phyloP scores from a whole-genome alignment of 2,888 invertebrate species.

The Mycalesis mineus region DNA sequence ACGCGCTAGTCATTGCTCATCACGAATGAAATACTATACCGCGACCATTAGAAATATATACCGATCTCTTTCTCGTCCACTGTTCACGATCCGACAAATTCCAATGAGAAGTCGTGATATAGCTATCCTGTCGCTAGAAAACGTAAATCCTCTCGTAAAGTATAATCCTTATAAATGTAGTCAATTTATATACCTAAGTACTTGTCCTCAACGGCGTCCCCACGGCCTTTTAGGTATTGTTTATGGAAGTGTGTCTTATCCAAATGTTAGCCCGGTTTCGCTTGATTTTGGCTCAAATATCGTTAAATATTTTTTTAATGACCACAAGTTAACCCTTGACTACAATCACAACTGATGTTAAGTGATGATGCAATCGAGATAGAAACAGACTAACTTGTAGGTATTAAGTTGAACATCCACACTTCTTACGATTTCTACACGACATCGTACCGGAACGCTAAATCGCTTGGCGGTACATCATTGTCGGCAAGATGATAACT shows the following conservation, averaged over 20 bases:
- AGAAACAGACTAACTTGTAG: too few species aligned
- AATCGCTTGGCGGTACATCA: too few species aligned
- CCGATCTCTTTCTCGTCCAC: background rate
- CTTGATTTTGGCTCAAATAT: background rate
- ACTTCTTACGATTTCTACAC: too few species aligned
- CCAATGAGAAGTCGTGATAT: conserved; percentile 2
- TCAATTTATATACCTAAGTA: too few species aligned
- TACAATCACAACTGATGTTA: too few species aligned
- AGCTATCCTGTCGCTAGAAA: conserved; percentile 1
- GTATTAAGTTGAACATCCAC: too few species aligned
- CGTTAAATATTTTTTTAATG: background rate
- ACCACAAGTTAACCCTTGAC: background rate
- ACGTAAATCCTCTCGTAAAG: background rate
- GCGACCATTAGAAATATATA: conserved; percentile 7
- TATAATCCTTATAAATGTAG: background rate
- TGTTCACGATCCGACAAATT: background rate
- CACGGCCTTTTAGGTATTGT: background rate
- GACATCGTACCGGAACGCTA: too few species aligned
- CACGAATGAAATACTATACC: background rate
- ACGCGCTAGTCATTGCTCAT: background rate
- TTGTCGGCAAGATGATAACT: too few species aligned
- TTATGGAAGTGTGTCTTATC: background rate
- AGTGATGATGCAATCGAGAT: too few species aligned
- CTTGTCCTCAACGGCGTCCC: too few species aligned
- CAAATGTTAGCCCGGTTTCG: background rate